phyloP scores from a whole-genome alignment of 2,888 invertebrate genomes.

The Desoria tigrina region DNA sequence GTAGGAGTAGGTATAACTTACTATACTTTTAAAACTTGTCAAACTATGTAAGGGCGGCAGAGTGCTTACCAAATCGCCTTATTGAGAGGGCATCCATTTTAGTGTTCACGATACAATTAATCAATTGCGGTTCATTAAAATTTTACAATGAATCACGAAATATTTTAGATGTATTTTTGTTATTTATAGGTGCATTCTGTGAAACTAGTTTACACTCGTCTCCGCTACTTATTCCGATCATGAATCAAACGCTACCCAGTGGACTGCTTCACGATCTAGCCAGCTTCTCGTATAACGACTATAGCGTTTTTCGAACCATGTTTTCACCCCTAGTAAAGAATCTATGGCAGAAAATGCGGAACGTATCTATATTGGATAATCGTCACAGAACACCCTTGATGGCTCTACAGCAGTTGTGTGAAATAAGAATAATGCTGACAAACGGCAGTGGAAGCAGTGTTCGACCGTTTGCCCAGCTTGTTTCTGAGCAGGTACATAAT shows the following conservation, averaged over 20 bases:
- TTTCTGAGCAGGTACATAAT: constrained; percentile 62
- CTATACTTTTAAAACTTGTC: too few species aligned
- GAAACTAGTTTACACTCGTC: constrained; percentile 58
- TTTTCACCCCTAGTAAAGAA: constrained; percentile 71
- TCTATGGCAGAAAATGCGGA: constrained; percentile 68
- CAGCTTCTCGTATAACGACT: constrained; percentile 62
- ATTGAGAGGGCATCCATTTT: too few species aligned
- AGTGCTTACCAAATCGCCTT: not conserved
- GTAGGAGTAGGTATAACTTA: too few species aligned
- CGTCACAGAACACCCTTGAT: constrained; percentile 69
- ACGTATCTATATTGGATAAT: constrained; percentile 70
- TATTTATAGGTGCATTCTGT: constrained; percentile 46
- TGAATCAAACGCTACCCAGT: constrained; percentile 71
- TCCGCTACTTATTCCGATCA: constrained; percentile 68
- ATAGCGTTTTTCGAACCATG: constrained; percentile 63
- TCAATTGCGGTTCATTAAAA: too few species aligned
- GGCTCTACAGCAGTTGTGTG: constrained; percentile 76
- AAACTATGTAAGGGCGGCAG: not conserved
- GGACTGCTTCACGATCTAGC: constrained; percentile 71
- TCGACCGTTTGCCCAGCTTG: constrained; percentile 75
- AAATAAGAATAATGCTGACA: constrained; percentile 68
- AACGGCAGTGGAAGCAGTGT: constrained; percentile 60
- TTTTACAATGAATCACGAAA: too few species aligned
- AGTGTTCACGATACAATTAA: not conserved
- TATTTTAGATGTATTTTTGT: constrained; percentile 9